These are phyloP conservation scores for Pachyrhynchus sulphureomaculatus DNA, from an alignment of 1,140 invertebrate species.

Conservation along the genomic window DNA sequence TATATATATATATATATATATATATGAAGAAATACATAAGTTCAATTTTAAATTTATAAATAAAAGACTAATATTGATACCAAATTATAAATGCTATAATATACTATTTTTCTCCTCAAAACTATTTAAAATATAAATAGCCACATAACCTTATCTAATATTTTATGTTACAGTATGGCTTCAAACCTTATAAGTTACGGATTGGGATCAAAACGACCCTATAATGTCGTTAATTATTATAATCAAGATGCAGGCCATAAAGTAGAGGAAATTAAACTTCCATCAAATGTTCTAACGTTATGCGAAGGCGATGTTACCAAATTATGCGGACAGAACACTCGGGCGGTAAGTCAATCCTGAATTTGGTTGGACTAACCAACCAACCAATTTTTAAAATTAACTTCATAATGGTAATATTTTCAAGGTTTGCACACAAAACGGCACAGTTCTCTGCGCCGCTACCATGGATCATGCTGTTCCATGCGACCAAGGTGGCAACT, in stretches of 20 bases:
- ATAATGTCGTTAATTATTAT: constrained; percentile 41
- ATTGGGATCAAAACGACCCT: constrained; percentile 25
- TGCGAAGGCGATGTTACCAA: constrained; percentile 37
- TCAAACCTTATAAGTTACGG: constrained; percentile 32
- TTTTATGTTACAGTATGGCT: constrained; percentile 20
- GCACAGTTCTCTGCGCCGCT: constrained; percentile 34
- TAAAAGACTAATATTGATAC: too few species aligned
- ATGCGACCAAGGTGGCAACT: constrained; percentile 30
- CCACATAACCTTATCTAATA: too few species aligned
- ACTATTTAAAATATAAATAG: too few species aligned
- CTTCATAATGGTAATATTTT: too few species aligned
- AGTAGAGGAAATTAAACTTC: constrained; percentile 18
- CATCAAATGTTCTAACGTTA: constrained; percentile 32
- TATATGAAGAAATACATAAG: too few species aligned
- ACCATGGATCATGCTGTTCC: constrained; percentile 29
- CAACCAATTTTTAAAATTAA: background rate
- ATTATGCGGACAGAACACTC: constrained; percentile 33
- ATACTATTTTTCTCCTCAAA: too few species aligned
- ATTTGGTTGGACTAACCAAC: background rate
- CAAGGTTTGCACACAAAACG: constrained; percentile 36
- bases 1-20: too few species aligned
- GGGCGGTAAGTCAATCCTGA: constrained; percentile 11
- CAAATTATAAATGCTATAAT: too few species aligned
- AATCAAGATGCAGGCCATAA: constrained; percentile 31
- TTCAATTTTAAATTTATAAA: too few species aligned